Percentiles rank a stretch among this genome's conserved stretches.
Conservation (phyloP, 2,888 invertebrate genomes). For the Drosophila macrospina region DNA sequence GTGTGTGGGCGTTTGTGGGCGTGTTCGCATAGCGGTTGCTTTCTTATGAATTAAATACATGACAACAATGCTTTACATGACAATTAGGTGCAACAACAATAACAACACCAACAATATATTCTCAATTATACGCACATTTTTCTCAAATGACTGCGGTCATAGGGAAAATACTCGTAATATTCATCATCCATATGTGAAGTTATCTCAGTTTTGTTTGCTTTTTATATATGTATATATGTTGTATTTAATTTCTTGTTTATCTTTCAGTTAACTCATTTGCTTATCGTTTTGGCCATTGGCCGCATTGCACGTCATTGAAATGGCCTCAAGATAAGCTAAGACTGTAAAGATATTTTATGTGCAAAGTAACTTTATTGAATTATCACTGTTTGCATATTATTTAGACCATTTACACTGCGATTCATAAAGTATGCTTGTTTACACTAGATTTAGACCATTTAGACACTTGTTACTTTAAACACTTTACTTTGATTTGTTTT, state of each 20-base stretch:
- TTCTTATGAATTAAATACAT: slow-evolving; percentile 46
- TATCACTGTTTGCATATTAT: slow-evolving; percentile 19
- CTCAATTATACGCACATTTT: slow-evolving; percentile 82
- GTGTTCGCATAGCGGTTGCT: slow-evolving; percentile 35
- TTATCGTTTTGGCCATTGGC: slow-evolving; percentile 47
- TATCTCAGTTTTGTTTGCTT: slow-evolving; percentile 2
- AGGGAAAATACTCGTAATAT: slow-evolving; percentile 83
- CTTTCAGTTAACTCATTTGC: slow-evolving; percentile 58
- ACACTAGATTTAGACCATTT: slow-evolving; percentile 2
- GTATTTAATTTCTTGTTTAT: slow-evolving; percentile 18
- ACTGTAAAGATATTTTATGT: slow-evolving; percentile 5
- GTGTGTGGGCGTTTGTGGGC: slow-evolving; percentile 19
- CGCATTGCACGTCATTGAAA: slow-evolving; percentile 49
- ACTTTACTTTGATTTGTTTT: neutral
- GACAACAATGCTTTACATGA: slow-evolving; percentile 44
- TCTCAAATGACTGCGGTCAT: slow-evolving; percentile 82
- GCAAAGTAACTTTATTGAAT: slow-evolving; percentile 11
- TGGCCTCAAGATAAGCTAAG: slow-evolving; percentile 57
- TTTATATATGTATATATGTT: neutral
- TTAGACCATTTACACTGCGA: slow-evolving; percentile 1
- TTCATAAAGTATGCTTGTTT: slow-evolving; percentile 2
- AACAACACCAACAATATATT: slow-evolving; percentile 28
- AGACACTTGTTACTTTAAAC: neutral
- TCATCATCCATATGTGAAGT: slow-evolving; percentile 82
- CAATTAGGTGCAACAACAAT: slow-evolving; percentile 44